A percentile compares a stretch with the other conserved stretches of the same genome.
These are phyloP conservation scores for Esox masquinongy DNA, from an alignment of 2,797 vertebrate genomes.

Conservation along the genomic window DNA sequence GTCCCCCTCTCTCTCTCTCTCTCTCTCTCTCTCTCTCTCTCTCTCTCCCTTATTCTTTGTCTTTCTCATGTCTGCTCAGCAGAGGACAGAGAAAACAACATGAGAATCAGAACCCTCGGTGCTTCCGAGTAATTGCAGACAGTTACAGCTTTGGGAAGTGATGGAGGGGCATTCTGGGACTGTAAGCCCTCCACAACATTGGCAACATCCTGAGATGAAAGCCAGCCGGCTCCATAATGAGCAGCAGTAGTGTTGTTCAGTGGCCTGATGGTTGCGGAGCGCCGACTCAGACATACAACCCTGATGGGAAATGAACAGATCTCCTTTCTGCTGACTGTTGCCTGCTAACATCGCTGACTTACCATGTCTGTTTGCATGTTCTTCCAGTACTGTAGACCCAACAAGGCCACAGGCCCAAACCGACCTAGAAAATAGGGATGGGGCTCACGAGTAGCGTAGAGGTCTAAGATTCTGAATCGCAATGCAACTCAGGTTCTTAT, in stretches of 20 bases:
- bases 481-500: too few species aligned
- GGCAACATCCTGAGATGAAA: constrained; percentile 45
- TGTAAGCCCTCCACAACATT: constrained; percentile 38
- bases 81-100: constrained; percentile 38
- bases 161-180: constrained; percentile 49
- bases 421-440: constrained; percentile 27
- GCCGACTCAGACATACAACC: constrained; percentile 45
- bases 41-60: background rate
- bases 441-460: too few species aligned
- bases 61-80: constrained; percentile 32
- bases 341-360: constrained; percentile 31
- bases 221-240: constrained; percentile 48
- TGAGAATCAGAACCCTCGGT: constrained; percentile 27
- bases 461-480: too few species aligned
- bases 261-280: constrained; percentile 32
- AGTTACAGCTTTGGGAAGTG: constrained; percentile 53
- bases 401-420: constrained; percentile 13
- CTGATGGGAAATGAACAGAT: constrained; percentile 33
- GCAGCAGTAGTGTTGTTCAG: constrained; percentile 17
- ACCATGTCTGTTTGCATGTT: constrained; percentile 12
- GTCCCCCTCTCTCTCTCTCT: background rate
- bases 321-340: constrained; percentile 43
- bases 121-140: constrained; percentile 56
- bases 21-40: background rate
- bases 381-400: constrained; percentile 21